Conservation (phyloP, 2,797 vertebrate species). For the Pipistrellus pipistrellus region DNA sequence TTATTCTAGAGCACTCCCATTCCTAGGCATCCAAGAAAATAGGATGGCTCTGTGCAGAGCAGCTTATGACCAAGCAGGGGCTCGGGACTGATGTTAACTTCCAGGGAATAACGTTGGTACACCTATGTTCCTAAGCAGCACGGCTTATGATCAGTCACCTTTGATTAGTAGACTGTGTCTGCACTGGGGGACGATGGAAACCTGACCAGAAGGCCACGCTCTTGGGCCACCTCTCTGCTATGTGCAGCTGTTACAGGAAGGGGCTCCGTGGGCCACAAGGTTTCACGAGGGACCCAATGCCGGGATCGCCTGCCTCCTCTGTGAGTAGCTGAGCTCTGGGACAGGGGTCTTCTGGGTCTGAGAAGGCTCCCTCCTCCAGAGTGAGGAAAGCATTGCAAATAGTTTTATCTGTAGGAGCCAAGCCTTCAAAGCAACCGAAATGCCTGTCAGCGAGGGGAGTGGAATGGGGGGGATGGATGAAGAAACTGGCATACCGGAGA, state of each 20-base stretch:
- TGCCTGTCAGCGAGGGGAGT: no score
- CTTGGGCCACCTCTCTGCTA: neutral
- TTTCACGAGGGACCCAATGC: neutral
- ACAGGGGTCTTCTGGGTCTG: neutral
- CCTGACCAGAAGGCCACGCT: neutral
- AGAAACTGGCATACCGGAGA: accelerated
- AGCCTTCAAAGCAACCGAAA: neutral
- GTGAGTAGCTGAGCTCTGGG: neutral
- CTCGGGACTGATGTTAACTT: neutral
- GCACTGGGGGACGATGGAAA: neutral
- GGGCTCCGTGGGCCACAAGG: neutral
- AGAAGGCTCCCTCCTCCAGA: neutral
- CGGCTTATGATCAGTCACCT: neutral
- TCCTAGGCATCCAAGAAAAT: neutral
- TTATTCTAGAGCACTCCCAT: no score
- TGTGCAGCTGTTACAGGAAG: neutral
- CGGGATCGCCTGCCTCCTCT: no score
- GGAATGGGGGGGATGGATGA: neutral
- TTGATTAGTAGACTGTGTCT: neutral
- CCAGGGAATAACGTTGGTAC: neutral
- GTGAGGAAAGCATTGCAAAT: neutral
- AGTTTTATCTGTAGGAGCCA: neutral
- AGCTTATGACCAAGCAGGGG: neutral
- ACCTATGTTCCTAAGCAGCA: neutral
- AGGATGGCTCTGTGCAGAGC: neutral